A percentile compares a stretch with the other conserved stretches of the same genome.
Evolutionary conservation across 2,797 vertebrate genomes (phyloP).

Genomic region (Prunella strophiata): DNA sequence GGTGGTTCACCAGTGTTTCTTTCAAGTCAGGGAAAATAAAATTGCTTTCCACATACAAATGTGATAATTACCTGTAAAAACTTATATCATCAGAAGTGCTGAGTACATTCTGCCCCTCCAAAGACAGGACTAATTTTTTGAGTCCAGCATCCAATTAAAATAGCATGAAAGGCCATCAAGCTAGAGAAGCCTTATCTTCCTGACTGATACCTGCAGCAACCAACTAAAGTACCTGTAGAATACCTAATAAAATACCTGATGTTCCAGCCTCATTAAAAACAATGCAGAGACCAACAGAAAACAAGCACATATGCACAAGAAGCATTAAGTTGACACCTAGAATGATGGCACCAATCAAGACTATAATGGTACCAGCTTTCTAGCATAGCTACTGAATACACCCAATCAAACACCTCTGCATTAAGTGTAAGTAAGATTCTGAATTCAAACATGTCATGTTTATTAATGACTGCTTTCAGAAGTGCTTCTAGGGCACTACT

Average conservation of each 20-base stretch:
- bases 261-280: background rate
- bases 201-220: background rate
- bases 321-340: background rate
- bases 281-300: background rate
- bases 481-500: background rate
- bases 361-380: background rate
- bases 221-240: background rate
- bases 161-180: background rate
- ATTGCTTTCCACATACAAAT: background rate
- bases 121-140: background rate
- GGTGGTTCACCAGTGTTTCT: background rate
- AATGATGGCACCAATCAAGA: background rate
- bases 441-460: background rate
- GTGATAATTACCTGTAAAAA: background rate
- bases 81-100: background rate
- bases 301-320: background rate
- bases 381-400: background rate
- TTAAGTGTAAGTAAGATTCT: background rate
- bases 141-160: background rate
- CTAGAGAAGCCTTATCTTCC: background rate
- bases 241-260: background rate
- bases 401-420: background rate
- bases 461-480: background rate
- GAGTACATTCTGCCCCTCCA: background rate
- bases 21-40: fast-evolving